A percentile compares a stretch with the other conserved stretches of the same genome.
Conservation (phyloP, 2,888 invertebrate species). For the Erebia palarica region DNA sequence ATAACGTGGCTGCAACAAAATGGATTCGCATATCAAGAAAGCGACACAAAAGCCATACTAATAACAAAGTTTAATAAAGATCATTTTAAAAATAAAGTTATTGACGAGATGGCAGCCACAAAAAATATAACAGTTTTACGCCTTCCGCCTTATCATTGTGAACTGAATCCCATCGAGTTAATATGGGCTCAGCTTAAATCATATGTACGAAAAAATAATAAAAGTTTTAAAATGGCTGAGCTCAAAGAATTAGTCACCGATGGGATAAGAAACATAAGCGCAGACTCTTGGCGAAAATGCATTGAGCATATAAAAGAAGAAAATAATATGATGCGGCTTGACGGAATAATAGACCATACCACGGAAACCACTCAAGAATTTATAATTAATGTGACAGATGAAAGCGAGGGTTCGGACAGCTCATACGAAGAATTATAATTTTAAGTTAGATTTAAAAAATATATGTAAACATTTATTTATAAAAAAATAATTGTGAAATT, state of each 20-base stretch:
- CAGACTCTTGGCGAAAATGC: not conserved
- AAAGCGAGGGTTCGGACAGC: not conserved
- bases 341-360: not conserved
- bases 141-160: not conserved
- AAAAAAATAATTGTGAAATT: too few relatives aligned
- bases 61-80: too few relatives aligned
- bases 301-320: constrained; percentile 1
- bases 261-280: not conserved
- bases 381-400: not conserved
- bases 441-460: too few relatives aligned
- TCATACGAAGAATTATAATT: too few relatives aligned
- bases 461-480: too few relatives aligned
- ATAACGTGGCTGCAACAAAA: too few relatives aligned
- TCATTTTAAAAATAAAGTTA: too few relatives aligned
- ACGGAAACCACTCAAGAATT: not conserved
- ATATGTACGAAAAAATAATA: constrained; percentile 1
- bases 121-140: not conserved
- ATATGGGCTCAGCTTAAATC: constrained; percentile 12
- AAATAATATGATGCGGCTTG: not conserved
- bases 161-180: constrained; percentile 3
- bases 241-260: not conserved
- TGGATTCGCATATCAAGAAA: too few relatives aligned
- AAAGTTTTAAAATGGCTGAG: constrained; percentile 4
- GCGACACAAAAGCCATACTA: too few relatives aligned
- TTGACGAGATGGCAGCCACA: too few relatives aligned